These are phyloP conservation scores for Tragopan temminckii DNA, from an alignment of 2,797 vertebrate species.

Conservation along the genomic window DNA sequence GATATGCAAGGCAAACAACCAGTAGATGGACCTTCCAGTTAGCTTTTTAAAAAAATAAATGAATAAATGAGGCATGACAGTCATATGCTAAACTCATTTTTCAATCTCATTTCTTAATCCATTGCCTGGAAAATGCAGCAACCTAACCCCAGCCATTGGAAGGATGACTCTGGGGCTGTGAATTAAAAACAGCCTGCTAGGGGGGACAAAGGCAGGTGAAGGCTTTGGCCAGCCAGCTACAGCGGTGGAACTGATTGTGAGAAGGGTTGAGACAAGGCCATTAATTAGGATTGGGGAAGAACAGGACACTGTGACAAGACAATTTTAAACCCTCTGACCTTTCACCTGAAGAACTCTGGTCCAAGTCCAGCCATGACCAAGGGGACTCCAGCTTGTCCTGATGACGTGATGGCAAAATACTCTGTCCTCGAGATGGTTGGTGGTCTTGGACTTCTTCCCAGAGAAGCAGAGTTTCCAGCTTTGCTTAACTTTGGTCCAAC, in stretches of 20 bases:
- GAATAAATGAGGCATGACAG: background rate
- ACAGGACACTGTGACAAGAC: background rate
- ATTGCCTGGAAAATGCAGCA: slow-evolving; percentile 50
- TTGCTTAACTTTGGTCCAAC: slow-evolving; percentile 57
- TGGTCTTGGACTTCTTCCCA: slow-evolving; percentile 72
- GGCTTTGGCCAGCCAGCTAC: slow-evolving; percentile 37
- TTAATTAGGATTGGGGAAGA: slow-evolving; percentile 15
- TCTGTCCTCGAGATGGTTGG: slow-evolving; percentile 8
- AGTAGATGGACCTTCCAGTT: slow-evolving; percentile 48
- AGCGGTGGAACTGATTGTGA: background rate
- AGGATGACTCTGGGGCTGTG: background rate
- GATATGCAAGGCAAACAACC: slow-evolving; percentile 16
- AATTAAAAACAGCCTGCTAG: slow-evolving; percentile 28
- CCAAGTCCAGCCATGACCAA: slow-evolving; percentile 36
- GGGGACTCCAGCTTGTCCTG: slow-evolving; percentile 52
- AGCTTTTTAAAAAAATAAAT: background rate
- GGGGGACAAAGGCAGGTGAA: slow-evolving; percentile 7
- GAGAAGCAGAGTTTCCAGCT: slow-evolving; percentile 56
- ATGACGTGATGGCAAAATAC: slow-evolving; percentile 69
- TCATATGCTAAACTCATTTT: slow-evolving; percentile 58
- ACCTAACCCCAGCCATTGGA: background rate
- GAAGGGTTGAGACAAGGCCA: background rate
- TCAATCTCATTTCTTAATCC: slow-evolving; percentile 52
- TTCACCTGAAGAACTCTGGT: slow-evolving; percentile 51
- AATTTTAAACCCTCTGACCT: slow-evolving; percentile 30